phyloP scores from a whole-genome alignment of 2,888 invertebrate species.

The Belgica antarctica region DNA sequence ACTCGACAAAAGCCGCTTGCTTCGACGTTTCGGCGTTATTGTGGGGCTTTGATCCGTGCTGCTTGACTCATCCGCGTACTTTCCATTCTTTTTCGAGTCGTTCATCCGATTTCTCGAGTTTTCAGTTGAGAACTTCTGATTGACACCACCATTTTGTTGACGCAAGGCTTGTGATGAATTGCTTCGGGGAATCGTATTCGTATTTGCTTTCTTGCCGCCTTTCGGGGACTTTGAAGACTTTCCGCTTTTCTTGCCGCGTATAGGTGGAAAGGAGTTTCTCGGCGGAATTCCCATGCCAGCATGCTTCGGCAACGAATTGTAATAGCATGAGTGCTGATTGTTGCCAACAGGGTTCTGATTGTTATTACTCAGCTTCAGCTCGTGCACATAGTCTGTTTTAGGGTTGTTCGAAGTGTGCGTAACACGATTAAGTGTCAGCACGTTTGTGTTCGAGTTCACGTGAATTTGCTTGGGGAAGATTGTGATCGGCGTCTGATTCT shows the following conservation, averaged over 20 bases:
- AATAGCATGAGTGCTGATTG: slow-evolving; percentile 47
- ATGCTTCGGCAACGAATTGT: slow-evolving; percentile 54
- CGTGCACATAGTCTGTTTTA: slow-evolving; percentile 53
- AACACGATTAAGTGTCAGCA: slow-evolving; percentile 47
- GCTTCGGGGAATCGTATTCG: slow-evolving; percentile 62
- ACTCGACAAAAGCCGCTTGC: slow-evolving; percentile 55
- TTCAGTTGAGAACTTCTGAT: slow-evolving; percentile 46
- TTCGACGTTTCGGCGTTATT: slow-evolving; percentile 52
- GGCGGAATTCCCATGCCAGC: slow-evolving; percentile 62
- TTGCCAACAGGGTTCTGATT: slow-evolving; percentile 48
- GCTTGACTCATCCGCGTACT: slow-evolving; percentile 49
- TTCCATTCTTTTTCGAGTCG: slow-evolving; percentile 52
- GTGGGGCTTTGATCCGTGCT: slow-evolving; percentile 60
- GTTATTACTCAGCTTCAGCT: slow-evolving; percentile 53
- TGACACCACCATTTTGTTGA: slow-evolving; percentile 48
- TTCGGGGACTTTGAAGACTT: slow-evolving; percentile 40
- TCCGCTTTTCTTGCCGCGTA: slow-evolving; percentile 57
- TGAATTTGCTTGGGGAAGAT: slow-evolving; percentile 42
- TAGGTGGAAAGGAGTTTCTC: slow-evolving; percentile 63
- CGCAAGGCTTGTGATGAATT: slow-evolving; percentile 63
- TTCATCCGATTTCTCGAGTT: slow-evolving; percentile 54
- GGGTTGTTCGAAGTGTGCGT: slow-evolving; percentile 44
- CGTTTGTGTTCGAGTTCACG: slow-evolving; percentile 31
- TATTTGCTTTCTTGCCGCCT: slow-evolving; percentile 54
- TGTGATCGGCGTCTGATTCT: slow-evolving; percentile 4